Conservation (phyloP, 2,113 vertebrate genomes). For the Cairina moschata region DNA sequence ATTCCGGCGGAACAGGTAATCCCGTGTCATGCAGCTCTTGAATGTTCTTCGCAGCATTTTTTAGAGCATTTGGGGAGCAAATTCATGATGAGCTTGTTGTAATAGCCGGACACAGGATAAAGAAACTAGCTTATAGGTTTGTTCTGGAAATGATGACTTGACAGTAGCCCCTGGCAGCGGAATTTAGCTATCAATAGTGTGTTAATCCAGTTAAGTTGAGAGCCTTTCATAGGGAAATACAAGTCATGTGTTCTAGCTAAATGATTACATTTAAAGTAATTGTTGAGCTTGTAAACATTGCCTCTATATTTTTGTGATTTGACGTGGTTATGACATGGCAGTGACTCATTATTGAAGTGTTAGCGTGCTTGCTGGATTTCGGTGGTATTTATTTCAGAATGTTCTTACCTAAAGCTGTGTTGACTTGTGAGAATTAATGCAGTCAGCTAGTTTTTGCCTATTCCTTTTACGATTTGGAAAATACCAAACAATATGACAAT, state of each 20-base stretch:
- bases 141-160: constrained; percentile 78
- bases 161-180: constrained; percentile 55
- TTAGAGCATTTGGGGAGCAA: constrained; percentile 57
- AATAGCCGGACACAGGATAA: constrained; percentile 56
- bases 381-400: background rate
- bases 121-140: constrained; percentile 74
- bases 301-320: constrained; percentile 33
- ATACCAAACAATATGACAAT: background rate
- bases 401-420: background rate
- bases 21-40: constrained; percentile 59
- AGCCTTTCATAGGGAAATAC: constrained; percentile 68
- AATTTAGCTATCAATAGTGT: constrained; percentile 70
- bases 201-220: constrained; percentile 66
- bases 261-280: constrained; percentile 64
- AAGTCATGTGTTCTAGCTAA: constrained; percentile 59
- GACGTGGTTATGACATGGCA: constrained; percentile 19
- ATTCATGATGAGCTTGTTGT: constrained; percentile 69
- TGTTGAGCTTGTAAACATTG: constrained; percentile 39
- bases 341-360: background rate
- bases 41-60: constrained; percentile 55
- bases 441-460: background rate
- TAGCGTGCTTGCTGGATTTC: background rate
- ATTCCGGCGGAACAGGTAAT: constrained; percentile 53
- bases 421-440: background rate
- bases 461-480: constrained; percentile 16